Base-by-base conservation (phyloP, 2,888 invertebrate genomes). In the Pollenia labialis region DNA sequence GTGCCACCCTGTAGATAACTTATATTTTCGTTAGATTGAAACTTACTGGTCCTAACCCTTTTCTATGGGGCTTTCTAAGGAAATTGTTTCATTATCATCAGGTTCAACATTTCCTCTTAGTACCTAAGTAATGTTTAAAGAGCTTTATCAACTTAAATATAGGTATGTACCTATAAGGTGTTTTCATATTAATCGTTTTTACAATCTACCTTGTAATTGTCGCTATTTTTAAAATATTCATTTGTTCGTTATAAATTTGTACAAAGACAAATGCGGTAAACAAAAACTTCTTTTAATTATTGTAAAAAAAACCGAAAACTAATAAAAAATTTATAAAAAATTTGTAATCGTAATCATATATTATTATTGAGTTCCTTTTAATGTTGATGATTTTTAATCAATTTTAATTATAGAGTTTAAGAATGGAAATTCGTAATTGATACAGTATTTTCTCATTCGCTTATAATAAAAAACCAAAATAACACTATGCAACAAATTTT, bases 361-460 rank as follows among this genome's bases (percentile, higher is more conserved):
- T 58, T 58, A 56, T 69, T 80, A 54, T 62, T 69, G n/a, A 60
- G 52, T 52, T 69, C 12, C 18, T 54, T 54, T 66, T 44, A 12
- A 66, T 69, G 10, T 52, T 69, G 52, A 76, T 64, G n/a, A 66
- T 74, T 77, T 68, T 74, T 85, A 81, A 79, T 82, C 12, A 40
- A 56, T 62, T 69, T 82, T 82, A 85, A 82, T 79, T 82, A 56
- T 11, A 74, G 12, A 52, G 48, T 52, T 52, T 68, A 68, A 23
- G 2, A 74, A 79, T 62, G 46, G 32, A 69, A 60, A 54, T 23
- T 44, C 56, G 32, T 81, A 72, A 66, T 81, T 75, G 71, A 68
- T 50, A 60, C 11, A 50, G 32, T 32, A 32, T 32, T 32, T 32
- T 32, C 32, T 32, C 6, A 32, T 32, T 18, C 16, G 18, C 7